These are phyloP conservation scores for Lophius americanus DNA, from an alignment of 2,797 vertebrate genomes.

Conservation along the genomic window DNA sequence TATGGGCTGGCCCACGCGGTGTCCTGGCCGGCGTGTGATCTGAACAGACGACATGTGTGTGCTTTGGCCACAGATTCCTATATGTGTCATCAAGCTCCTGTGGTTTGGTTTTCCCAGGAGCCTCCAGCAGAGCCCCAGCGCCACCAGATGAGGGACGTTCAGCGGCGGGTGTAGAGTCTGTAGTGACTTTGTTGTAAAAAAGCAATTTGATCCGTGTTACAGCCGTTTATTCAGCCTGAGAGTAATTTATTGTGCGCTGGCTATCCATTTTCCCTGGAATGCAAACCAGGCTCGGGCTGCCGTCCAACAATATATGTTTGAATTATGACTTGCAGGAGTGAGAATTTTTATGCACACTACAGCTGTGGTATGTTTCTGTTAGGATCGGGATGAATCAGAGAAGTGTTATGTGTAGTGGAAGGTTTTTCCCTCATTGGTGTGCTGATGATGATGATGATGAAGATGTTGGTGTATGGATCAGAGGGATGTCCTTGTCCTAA, in stretches of 20 bases:
- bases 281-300: conserved; percentile 53
- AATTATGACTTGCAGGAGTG: conserved; percentile 60
- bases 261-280: conserved; percentile 69
- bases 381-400: too few relatives aligned
- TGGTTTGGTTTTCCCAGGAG: conserved; percentile 38
- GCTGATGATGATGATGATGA: too few relatives aligned
- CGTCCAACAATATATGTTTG: conserved; percentile 48
- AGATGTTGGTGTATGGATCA: too few relatives aligned
- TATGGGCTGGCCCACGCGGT: conserved; percentile 10
- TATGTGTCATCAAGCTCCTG: conserved; percentile 60
- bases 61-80: conserved; percentile 63
- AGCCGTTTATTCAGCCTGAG: conserved; percentile 61
- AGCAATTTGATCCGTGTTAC: conserved; percentile 67
- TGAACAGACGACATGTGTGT: conserved; percentile 66
- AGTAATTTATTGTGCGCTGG: conserved; percentile 63
- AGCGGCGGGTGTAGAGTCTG: conserved; percentile 42
- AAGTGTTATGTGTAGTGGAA: too few relatives aligned
- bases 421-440: too few relatives aligned
- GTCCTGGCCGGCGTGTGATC: conserved; percentile 56
- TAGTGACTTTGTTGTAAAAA: conserved; percentile 57
- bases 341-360: conserved; percentile 25
- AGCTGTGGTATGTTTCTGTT: conserved; percentile 30
- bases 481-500: too few relatives aligned
- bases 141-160: conserved; percentile 53
- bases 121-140: conserved; percentile 47